phyloP scores from a whole-genome alignment of 2,113 vertebrate genomes.

The Lagopus muta region DNA sequence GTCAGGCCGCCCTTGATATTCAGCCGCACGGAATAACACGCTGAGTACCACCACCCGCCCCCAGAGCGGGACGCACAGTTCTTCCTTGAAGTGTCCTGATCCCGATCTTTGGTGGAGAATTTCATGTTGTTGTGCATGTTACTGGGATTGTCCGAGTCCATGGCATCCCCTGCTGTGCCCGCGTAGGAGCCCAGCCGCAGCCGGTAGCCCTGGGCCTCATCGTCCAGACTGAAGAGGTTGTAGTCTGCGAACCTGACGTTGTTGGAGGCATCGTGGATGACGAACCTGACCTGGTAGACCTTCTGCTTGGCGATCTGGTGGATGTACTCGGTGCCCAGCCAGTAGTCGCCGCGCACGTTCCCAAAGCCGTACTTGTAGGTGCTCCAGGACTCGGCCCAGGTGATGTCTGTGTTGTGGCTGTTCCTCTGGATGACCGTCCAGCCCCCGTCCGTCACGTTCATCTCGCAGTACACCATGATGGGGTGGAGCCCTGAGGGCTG shows the following conservation, averaged over 20 bases:
- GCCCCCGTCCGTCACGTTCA: rapidly evolving
- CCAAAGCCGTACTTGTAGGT: slow-evolving; percentile 69
- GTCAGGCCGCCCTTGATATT: slow-evolving; percentile 58
- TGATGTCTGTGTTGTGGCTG: not conserved
- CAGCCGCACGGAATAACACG: slow-evolving; percentile 53
- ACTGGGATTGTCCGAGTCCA: slow-evolving; percentile 63
- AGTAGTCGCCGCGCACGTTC: not conserved
- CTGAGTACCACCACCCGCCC: slow-evolving; percentile 69
- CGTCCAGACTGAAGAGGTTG: slow-evolving; percentile 53
- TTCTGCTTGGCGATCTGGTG: slow-evolving; percentile 58
- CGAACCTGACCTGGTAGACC: slow-evolving; percentile 46
- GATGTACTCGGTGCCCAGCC: slow-evolving; percentile 67
- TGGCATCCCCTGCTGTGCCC: slow-evolving; percentile 54
- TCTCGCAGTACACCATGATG: slow-evolving; percentile 37
- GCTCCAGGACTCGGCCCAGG: slow-evolving; percentile 64
- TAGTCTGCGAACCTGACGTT: not conserved
- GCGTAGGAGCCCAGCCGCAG: slow-evolving; percentile 64
- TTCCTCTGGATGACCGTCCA: slow-evolving; percentile 72
- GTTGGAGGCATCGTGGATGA: not conserved
- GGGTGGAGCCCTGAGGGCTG: not conserved
- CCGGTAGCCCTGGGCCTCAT: slow-evolving; percentile 53
- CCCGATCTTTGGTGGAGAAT: slow-evolving; percentile 67
- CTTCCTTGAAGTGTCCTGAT: slow-evolving; percentile 66
- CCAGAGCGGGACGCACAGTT: slow-evolving; percentile 68
- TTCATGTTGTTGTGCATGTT: slow-evolving; percentile 75